These are phyloP conservation scores for Hyposoter didymator DNA, from an alignment of 2,888 invertebrate species.

Conservation along the genomic window DNA sequence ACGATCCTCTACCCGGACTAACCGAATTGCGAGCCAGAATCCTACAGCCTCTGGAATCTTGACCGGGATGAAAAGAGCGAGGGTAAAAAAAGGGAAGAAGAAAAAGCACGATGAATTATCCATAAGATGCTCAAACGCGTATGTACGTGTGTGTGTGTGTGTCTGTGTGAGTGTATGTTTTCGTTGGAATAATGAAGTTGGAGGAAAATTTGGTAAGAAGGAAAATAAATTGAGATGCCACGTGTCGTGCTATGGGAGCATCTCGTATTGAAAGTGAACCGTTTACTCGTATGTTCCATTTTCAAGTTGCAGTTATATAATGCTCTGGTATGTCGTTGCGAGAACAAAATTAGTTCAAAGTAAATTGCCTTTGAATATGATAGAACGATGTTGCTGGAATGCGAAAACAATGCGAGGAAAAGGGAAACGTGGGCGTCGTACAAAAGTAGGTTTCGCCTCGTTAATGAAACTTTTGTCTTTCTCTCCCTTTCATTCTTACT, in stretches of 20 bases:
- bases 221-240: not conserved
- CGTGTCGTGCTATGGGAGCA: not conserved
- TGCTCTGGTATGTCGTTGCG: not conserved
- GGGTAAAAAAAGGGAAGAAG: constrained; percentile 3
- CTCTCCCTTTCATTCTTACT: not conserved
- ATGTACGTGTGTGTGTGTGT: not conserved
- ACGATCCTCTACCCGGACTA: constrained; percentile 24
- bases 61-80: not conserved
- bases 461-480: constrained; percentile 63
- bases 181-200: not conserved
- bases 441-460: constrained; percentile 51
- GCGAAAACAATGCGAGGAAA: not conserved
- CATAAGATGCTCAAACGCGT: not conserved
- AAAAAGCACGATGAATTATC: constrained; percentile 2
- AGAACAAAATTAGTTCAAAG: not conserved
- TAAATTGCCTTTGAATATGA: constrained; percentile 2
- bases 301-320: not conserved
- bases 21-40: constrained; percentile 46
- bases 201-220: not conserved
- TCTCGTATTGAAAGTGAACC: not conserved
- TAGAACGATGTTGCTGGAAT: constrained; percentile 21
- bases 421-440: not conserved
- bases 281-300: not conserved
- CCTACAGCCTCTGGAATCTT: constrained; percentile 7
- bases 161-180: not conserved